A percentile compares a stretch with the other conserved stretches of the same genome.
Evolutionary conservation across 30 jellyfish, hydroid and myxozoan genomes (phyloP).

Genomic region (Sanderia malayensis): DNA sequence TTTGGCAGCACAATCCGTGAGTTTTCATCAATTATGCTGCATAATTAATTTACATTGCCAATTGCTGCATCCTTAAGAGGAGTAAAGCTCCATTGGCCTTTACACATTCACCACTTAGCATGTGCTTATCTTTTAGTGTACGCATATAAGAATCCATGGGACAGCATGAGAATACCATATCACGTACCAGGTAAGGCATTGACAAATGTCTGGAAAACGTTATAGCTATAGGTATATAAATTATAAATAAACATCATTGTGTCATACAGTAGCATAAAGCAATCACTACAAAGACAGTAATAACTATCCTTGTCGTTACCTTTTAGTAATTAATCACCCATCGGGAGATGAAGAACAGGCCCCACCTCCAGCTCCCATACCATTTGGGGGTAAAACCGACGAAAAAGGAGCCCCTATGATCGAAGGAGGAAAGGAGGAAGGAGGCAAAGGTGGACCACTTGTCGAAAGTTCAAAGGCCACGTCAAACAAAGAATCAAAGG

Average conservation of each 20-base stretch:
- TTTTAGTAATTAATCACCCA: constrained; percentile 68
- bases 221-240: neutral
- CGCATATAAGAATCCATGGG: constrained; percentile 94
- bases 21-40: too few species aligned
- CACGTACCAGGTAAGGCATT: constrained; percentile 90
- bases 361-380: constrained; percentile 64
- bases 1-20: too few species aligned
- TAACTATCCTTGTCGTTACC: too few species aligned
- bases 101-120: too few species aligned
- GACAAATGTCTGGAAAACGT: neutral
- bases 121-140: constrained; percentile 50
- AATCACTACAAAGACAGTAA: too few species aligned
- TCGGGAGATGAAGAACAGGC: constrained; percentile 42
- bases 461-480: constrained; percentile 66
- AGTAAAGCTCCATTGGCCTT: too few species aligned
- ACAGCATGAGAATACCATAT: constrained; percentile 79
- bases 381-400: constrained; percentile 62
- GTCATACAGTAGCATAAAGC: too few species aligned
- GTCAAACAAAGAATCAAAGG: constrained; percentile 33
- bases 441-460: constrained; percentile 79
- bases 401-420: constrained; percentile 57
- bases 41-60: too few species aligned
- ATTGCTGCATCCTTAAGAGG: too few species aligned
- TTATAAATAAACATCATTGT: too few species aligned
- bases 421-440: constrained; percentile 82